Percentiles rank a stretch among this genome's conserved stretches.
Conservation (phyloP, 1,140 invertebrate genomes). For the Pararge aegeria region DNA sequence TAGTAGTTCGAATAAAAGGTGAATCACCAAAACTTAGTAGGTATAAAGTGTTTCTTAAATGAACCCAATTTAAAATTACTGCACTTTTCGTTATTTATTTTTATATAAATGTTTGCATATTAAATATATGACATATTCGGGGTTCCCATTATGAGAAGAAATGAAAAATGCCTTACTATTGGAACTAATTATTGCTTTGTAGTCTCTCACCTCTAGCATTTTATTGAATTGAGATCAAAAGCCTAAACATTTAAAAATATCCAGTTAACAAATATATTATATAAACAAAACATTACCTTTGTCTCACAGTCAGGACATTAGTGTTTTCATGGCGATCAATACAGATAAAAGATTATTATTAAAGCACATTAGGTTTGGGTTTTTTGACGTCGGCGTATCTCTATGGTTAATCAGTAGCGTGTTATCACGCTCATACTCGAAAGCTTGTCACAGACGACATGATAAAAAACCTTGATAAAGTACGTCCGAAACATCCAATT, state of each 20-base stretch:
- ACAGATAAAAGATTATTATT: constrained; percentile 19
- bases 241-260: not conserved
- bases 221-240: too few relatives aligned
- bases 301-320: constrained; percentile 11
- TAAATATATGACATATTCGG: too few relatives aligned
- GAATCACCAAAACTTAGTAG: too few relatives aligned
- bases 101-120: too few relatives aligned
- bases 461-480: constrained; percentile 68
- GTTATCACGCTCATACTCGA: constrained; percentile 57
- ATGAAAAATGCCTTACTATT: too few relatives aligned
- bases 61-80: too few relatives aligned
- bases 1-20: too few relatives aligned
- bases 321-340: constrained; percentile 8
- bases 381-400: constrained; percentile 24
- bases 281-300: not conserved
- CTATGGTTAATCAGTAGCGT: constrained; percentile 64
- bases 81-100: too few relatives aligned
- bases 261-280: not conserved
- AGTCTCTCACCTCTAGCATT: too few relatives aligned
- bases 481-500: constrained; percentile 54
- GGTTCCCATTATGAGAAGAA: too few relatives aligned
- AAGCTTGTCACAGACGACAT: constrained; percentile 49
- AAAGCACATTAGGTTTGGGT: constrained; percentile 28
- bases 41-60: too few relatives aligned
- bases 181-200: too few relatives aligned